These are phyloP conservation scores for Oryzias javanicus DNA, from an alignment of 2,113 vertebrate species.

Conservation along the genomic window DNA sequence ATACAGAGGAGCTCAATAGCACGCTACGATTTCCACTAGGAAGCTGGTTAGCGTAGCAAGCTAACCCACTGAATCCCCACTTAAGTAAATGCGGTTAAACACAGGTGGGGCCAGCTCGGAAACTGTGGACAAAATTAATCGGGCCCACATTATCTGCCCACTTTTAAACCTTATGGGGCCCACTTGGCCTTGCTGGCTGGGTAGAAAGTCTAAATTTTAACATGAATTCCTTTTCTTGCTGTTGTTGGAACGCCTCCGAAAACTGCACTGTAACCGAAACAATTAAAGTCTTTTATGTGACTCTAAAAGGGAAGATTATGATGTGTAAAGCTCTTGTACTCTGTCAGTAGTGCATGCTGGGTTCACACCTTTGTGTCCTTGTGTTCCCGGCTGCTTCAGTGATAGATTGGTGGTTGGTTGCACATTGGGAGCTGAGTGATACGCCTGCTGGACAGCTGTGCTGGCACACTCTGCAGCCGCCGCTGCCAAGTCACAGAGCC, in stretches of 20 bases:
- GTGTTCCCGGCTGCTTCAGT: constrained; percentile 53
- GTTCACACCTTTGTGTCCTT: constrained; percentile 66
- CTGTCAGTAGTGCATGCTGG: constrained; percentile 30
- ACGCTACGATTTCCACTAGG: too few species aligned
- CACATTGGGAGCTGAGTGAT: constrained; percentile 56
- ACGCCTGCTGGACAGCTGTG: constrained; percentile 72
- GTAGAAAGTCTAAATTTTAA: not conserved
- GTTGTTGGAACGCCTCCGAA: constrained; percentile 7
- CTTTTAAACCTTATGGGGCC: too few species aligned
- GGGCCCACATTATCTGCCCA: too few species aligned
- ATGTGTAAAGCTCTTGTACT: constrained; percentile 45
- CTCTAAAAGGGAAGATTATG: constrained; percentile 31
- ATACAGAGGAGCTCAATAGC: too few species aligned
- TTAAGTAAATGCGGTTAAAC: too few species aligned
- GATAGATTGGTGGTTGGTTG: constrained; percentile 56
- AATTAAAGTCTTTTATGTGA: constrained; percentile 34
- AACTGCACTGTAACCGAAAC: constrained; percentile 19
- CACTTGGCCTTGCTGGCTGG: too few species aligned
- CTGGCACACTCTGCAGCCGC: constrained; percentile 53
- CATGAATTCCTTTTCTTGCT: constrained; percentile 3
- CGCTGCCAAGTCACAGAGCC: constrained; percentile 65
- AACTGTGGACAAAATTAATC: too few species aligned
- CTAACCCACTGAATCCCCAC: too few species aligned
- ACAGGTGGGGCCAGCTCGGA: too few species aligned
- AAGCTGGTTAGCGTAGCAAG: too few species aligned